A percentile compares a stretch with the other conserved stretches of the same genome.
Conservation (phyloP, 2,888 invertebrate species). For the Lysandra coridon region DNA sequence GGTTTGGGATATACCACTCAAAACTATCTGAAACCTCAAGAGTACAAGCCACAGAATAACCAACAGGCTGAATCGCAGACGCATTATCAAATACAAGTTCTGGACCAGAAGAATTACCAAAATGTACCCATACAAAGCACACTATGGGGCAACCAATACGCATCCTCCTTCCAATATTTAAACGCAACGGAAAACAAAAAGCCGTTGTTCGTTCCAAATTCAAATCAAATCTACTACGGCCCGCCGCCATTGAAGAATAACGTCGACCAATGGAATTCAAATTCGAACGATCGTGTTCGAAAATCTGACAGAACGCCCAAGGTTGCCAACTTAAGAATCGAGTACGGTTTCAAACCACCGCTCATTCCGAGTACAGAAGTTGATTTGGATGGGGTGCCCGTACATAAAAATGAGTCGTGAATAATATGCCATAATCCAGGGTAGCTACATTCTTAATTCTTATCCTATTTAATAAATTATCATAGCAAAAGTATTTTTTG, state of each 20-base stretch:
- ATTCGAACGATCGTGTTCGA: conserved; percentile 70
- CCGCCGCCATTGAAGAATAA: conserved; percentile 68
- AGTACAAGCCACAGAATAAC: conserved; percentile 41
- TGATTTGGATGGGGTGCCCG: conserved; percentile 85
- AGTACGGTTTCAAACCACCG: conserved; percentile 91
- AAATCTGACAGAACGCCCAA: conserved; percentile 80
- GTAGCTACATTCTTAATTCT: too few relatives aligned
- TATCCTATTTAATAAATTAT: too few relatives aligned
- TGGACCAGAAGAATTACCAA: conserved; percentile 38
- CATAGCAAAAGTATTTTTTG: too few relatives aligned
- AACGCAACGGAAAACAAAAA: conserved; percentile 50
- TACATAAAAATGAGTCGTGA: conserved; percentile 57
- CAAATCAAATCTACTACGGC: conserved; percentile 64
- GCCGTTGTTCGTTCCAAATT: conserved; percentile 41
- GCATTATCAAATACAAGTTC: conserved; percentile 44
- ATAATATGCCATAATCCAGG: conserved; percentile 15
- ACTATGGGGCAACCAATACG: conserved; percentile 66
- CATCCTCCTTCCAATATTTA: conserved; percentile 63
- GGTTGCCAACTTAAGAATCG: conserved; percentile 81
- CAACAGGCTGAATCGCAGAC: conserved; percentile 45
- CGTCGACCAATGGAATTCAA: conserved; percentile 53
- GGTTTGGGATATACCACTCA: conserved; percentile 40
- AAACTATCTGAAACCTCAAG: conserved; percentile 46
- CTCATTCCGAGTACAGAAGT: conserved; percentile 89
- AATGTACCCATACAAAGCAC: conserved; percentile 49